Percentiles rank a stretch among this genome's conserved stretches.
These are phyloP conservation scores for Cosmia trapezina DNA, from an alignment of 2,888 invertebrate genomes.

Conservation along the genomic window DNA sequence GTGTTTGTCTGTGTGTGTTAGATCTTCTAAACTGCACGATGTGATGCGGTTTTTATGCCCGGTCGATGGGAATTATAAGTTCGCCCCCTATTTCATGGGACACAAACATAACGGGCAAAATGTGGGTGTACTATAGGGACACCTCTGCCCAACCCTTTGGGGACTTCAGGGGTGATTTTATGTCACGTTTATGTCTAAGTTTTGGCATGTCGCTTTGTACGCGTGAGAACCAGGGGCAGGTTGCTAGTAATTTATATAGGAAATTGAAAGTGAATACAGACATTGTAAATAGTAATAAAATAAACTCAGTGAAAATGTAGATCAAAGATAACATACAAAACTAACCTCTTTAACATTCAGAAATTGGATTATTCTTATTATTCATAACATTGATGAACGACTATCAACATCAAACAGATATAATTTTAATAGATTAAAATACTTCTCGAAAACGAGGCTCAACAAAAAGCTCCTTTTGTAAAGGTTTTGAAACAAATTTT, in stretches of 20 bases:
- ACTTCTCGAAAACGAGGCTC: slow-evolving; percentile 1
- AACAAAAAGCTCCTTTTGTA: slow-evolving; percentile 32
- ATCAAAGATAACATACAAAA: background rate
- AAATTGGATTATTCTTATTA: background rate
- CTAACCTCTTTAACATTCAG: background rate
- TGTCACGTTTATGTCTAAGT: no score
- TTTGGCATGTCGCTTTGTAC: no score
- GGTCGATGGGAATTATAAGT: no score
- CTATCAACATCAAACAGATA: slow-evolving; percentile 29
- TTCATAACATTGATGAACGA: slow-evolving; percentile 2
- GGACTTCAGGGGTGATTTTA: no score
- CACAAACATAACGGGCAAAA: no score
- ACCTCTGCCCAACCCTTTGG: no score
- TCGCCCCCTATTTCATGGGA: no score
- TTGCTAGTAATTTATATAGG: background rate
- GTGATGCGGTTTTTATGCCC: no score
- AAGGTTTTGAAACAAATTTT: slow-evolving; percentile 44
- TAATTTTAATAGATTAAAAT: slow-evolving; percentile 19
- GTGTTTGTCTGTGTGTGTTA: no score
- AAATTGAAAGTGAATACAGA: background rate
- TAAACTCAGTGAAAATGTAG: background rate
- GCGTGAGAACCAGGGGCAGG: no score
- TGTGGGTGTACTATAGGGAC: no score
- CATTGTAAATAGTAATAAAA: background rate
- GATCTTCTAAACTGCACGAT: no score